Evolutionary conservation across 23 tunicate species (phyloP).

Genomic region (Pegea sp.): DNA sequence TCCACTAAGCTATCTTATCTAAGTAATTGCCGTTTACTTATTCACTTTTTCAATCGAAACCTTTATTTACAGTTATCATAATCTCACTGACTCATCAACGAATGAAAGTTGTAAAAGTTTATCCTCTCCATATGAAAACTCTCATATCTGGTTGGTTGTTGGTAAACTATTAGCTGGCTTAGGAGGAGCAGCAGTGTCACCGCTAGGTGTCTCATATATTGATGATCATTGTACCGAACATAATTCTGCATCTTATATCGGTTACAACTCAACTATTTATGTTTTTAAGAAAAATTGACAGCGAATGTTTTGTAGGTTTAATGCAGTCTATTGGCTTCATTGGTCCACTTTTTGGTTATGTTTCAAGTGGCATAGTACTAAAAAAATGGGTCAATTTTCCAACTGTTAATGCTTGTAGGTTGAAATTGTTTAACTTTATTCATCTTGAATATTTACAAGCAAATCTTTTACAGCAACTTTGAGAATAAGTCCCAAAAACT

Average conservation of each 20-base stretch:
- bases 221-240: constrained; percentile 35
- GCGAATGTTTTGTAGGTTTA: constrained; percentile 19
- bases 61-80: too few species aligned
- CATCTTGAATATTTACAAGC: too few species aligned
- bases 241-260: constrained; percentile 40
- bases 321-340: constrained; percentile 26
- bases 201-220: constrained; percentile 58
- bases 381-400: constrained; percentile 55
- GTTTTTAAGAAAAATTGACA: not conserved
- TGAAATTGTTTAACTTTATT: too few species aligned
- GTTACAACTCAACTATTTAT: too few species aligned
- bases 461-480: constrained; percentile 13
- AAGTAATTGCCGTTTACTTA: too few species aligned
- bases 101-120: too few species aligned
- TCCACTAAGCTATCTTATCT: too few species aligned
- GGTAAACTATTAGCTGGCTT: constrained; percentile 42
- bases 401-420: constrained; percentile 47
- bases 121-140: too few species aligned
- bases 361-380: constrained; percentile 16
- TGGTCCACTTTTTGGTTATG: constrained; percentile 42
- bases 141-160: constrained; percentile 26
- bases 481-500: constrained; percentile 29
- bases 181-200: constrained; percentile 44
- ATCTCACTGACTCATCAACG: too few species aligned
- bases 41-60: too few species aligned